Evolutionary conservation across 1,140 invertebrate species (phyloP).

Genomic region (Listronotus bonariensis): DNA sequence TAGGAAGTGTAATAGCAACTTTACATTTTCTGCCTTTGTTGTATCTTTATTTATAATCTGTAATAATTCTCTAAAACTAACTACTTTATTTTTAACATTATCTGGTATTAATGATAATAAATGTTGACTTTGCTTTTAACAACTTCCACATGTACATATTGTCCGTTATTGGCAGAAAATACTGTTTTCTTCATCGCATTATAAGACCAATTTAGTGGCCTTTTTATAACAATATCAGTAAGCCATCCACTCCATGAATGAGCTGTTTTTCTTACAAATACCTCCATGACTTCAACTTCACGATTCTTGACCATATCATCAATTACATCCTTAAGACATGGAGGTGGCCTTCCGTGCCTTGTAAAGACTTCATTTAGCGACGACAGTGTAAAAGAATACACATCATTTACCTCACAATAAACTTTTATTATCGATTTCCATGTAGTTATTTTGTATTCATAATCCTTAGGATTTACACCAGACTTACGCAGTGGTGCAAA

Average conservation of each 20-base stretch:
- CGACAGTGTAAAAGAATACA: slow-evolving; percentile 50
- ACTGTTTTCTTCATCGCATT: slow-evolving; percentile 52
- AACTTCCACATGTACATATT: slow-evolving; percentile 45
- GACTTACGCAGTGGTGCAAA: slow-evolving; percentile 57
- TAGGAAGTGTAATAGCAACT: slow-evolving; percentile 47
- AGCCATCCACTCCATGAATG: slow-evolving; percentile 54
- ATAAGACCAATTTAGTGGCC: slow-evolving; percentile 54
- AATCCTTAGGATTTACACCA: slow-evolving; percentile 59
- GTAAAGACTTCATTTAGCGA: slow-evolving; percentile 54
- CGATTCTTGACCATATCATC: slow-evolving; percentile 53
- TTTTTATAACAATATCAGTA: slow-evolving; percentile 51
- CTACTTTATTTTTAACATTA: slow-evolving; percentile 47
- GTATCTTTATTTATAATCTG: slow-evolving; percentile 29
- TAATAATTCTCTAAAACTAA: slow-evolving; percentile 44
- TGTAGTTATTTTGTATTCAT: slow-evolving; percentile 59
- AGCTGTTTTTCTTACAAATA: slow-evolving; percentile 46
- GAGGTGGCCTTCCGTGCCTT: slow-evolving; percentile 54
- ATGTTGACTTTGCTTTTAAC: slow-evolving; percentile 38
- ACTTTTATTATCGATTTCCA: slow-evolving; percentile 57
- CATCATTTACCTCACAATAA: slow-evolving; percentile 53
- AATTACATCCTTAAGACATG: slow-evolving; percentile 54
- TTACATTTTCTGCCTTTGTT: slow-evolving; percentile 38
- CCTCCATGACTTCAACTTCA: slow-evolving; percentile 46
- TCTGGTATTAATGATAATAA: slow-evolving; percentile 35
- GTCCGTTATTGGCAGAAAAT: slow-evolving; percentile 30